Evolutionary conservation across 92 coral and sea anemone species (phyloP), one percentile per base, ranked within the genome.

Genomic region (Actinernus sp.): DNA sequence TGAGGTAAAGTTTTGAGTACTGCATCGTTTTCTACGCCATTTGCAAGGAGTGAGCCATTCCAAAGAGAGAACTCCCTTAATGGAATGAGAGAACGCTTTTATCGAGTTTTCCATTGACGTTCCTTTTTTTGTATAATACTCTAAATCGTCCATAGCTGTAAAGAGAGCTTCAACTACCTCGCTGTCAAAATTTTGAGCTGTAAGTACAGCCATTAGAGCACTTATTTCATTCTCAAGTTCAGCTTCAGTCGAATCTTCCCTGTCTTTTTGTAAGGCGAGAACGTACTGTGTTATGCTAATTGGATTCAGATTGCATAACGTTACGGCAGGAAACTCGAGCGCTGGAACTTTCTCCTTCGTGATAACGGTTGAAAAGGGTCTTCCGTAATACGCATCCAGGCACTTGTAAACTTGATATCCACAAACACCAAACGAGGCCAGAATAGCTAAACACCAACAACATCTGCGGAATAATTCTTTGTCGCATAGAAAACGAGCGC

Each of bases 61-160:
- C 19, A 60, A 58, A 11, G 66, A 55, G 33, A 83, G 65, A 72
- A 83, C 76, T 9, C 79, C 89, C 27, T 75, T 61, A 11, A 68
- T 53, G 8, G 64, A 71, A 16, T 74, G 79, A 11, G 78, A 56
- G 5, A 57, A 27, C 20, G 24, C 41, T 0, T 24, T 19, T 13
- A 67, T 22, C 4, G 37, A n/a, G 11, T 67, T 33, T 2, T n/a
- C 62, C 7, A 49, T 17, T 1, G n/a, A n/a, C n/a, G n/a, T n/a
- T n/a, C n/a, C n/a, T n/a, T n/a, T n/a, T n/a, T n/a, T n/a, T n/a
- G n/a, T n/a, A n/a, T n/a, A n/a, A n/a, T n/a, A n/a, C n/a, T n/a
- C n/a, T n/a, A n/a, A n/a, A n/a, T n/a, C 11, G 10, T 45, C 52
- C 19, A 4, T 45, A 8, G 11, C 4, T 45, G 22, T 17, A 18